phyloP scores from a whole-genome alignment of 53 echinoderm and acorn worm genomes.

The Holothuria scabra region DNA sequence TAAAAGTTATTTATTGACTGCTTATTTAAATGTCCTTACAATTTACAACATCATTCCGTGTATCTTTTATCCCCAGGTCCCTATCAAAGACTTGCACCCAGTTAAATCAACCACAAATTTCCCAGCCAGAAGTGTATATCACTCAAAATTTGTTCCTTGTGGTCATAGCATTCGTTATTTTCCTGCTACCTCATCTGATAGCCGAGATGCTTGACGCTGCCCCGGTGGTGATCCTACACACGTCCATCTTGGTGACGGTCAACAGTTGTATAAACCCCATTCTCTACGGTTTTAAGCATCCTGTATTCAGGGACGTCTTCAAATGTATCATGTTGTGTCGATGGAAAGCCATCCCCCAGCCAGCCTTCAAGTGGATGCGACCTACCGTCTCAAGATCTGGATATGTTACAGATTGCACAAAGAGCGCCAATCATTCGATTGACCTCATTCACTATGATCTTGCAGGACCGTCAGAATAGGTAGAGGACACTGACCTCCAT shows the following conservation, averaged over 20 bases:
- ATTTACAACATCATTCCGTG: too few species aligned
- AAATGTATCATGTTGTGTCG: slow-evolving; percentile 44
- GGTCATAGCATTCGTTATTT: slow-evolving; percentile 51
- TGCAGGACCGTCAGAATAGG: too few species aligned
- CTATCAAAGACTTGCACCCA: too few species aligned
- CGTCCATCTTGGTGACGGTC: slow-evolving; percentile 34
- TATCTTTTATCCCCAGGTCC: too few species aligned
- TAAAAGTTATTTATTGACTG: too few species aligned
- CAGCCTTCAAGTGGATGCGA: neutral
- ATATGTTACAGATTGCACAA: too few species aligned
- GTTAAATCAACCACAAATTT: too few species aligned
- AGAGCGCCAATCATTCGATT: too few species aligned
- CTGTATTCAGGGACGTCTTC: slow-evolving; percentile 50
- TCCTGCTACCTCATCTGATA: slow-evolving; percentile 45
- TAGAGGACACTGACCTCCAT: too few species aligned
- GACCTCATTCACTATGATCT: too few species aligned
- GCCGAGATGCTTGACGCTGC: slow-evolving; percentile 39
- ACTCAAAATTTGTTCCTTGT: slow-evolving; percentile 54
- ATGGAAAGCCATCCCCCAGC: slow-evolving; percentile 49
- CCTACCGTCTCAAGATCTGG: too few species aligned
- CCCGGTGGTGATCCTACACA: slow-evolving; percentile 41
- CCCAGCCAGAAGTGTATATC: slow-evolving; percentile 20
- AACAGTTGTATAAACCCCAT: slow-evolving; percentile 55
- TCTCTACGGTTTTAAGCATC: slow-evolving; percentile 51
- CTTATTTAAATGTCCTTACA: too few species aligned